Base-by-base conservation (phyloP, 2,113 vertebrate genomes). In the Pterophyllum scalare region DNA sequence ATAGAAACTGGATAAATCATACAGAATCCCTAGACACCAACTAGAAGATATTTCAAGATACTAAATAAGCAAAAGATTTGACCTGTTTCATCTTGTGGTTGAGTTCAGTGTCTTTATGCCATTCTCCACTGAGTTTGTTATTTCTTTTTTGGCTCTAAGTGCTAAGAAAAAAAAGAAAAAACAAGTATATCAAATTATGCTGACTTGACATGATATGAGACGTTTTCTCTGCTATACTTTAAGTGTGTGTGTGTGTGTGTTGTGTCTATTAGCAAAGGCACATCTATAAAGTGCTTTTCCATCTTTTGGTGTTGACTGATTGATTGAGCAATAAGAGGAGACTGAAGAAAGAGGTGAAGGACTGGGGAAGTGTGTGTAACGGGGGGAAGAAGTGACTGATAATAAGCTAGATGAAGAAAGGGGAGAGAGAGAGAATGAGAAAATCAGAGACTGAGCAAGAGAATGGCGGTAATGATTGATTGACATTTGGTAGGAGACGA, bases 331-430 rank as follows among this genome's bases (percentile, higher is more conserved):
- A 83, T 85, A 85, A 84, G 46, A 77, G 43, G 61, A 74, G 61
- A 58, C 19, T 65, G 59, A 64, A 74, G 56, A 79, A 62, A 40
- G 52, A 56, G 31, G 62, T 7, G 13, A 65, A 65, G n/a, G 17
- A 11, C 43, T 40, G 26, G 58, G 19, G 15, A 40, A 43, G 33
- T 20, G 64, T 8, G 64, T 26, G 97, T 92, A 94, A 96, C n/a
- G 88, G 96, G 75, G 17, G 14, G 13, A 61, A 59, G 22, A 19
- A 40, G 70, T 88, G 77, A 91, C 85, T 87, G 79, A 91, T 89
- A 87, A 83, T 79, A 81, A 85, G 80, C 13, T 19, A 19, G 62
- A 76, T 85, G 62, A 83, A 87, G 79, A 59, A 33, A 56, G 59
- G 28, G 56, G 58, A 76, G 49, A 31, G 5, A 64, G 75, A 17